Conservation (phyloP, 2,113 vertebrate species). For the Elgaria multicarinata region DNA sequence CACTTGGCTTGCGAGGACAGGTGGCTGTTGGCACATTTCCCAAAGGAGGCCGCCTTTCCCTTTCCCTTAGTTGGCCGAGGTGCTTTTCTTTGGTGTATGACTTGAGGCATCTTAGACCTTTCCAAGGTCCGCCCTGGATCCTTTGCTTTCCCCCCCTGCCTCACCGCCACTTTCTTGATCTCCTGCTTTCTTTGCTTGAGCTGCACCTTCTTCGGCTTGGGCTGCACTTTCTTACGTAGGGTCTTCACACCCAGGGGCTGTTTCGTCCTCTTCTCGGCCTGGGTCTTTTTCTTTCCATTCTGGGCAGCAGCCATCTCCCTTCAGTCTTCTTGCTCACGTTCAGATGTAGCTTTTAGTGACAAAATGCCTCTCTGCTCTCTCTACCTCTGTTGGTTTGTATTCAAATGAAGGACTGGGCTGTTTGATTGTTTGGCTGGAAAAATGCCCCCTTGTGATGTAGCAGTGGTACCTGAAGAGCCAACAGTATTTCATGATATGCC, state of each 20-base stretch:
- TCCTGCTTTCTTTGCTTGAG: background rate
- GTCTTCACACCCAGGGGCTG: background rate
- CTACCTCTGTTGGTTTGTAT: background rate
- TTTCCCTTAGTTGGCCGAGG: background rate
- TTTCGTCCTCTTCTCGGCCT: background rate
- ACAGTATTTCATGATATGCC: background rate
- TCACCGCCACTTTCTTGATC: background rate
- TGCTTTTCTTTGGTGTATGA: background rate
- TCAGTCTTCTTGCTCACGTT: background rate
- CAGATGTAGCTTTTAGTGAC: background rate
- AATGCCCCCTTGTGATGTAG: background rate
- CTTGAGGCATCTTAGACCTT: background rate
- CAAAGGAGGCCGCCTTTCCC: background rate
- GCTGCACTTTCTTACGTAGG: background rate
- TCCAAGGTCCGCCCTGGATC: background rate
- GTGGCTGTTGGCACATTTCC: background rate
- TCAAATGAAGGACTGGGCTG: background rate
- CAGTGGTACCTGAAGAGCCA: background rate
- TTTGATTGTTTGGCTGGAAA: background rate
- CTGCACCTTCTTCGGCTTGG: background rate
- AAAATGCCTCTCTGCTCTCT: background rate
- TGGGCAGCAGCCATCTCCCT: background rate
- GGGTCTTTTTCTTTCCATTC: too few species aligned
- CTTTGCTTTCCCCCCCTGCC: background rate
- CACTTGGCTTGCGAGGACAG: background rate